Evolutionary conservation across 2,113 vertebrate species (phyloP), one percentile per base, ranked within the genome.

Genomic region (Pantherophis guttatus): DNA sequence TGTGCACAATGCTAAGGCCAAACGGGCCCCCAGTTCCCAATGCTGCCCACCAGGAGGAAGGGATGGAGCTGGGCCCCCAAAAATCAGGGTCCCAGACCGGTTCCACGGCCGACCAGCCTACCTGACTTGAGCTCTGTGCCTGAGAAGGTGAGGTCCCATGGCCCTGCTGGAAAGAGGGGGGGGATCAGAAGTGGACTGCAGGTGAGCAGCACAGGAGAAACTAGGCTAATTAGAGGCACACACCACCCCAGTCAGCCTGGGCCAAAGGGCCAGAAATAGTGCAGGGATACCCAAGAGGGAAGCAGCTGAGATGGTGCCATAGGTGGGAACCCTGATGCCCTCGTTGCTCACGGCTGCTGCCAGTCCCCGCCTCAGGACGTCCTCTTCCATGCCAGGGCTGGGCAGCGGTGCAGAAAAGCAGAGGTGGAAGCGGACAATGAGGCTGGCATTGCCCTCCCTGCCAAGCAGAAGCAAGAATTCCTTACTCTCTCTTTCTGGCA

Each of bases 231-330:
- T 19, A 39, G 15, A 7, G 5, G 44, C 85, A 50, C 23, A 39
- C 57, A 65, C 3, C 1, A 12, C 39, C 55, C 29, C 29, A 15
- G 4, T 17, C 24, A 52, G 6, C 39, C 26, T 12, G 5, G 11
- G 29, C 5, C 5, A 26, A 23, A 24, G 48, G 52, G 7, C 10
- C n/a, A 55, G 50, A 29, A 23, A 21, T 2, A 24, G 21, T 26
- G 19, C 70, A 13, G 5, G 0, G 33, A 2, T 96, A 98, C 99
- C 98, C 85, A 97, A 96, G 33, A 99, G 97, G 86, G 98, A 62
- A 3, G 98, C 98, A 2, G 98, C 95, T 48, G 93, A 95, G 59
- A 99, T 98, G n/a, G 98, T 97, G 92, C 99, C 99, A 0, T 98
- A 99, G 93, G 97, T 58, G 0, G 98, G 97, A 94, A 99, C 93